Conservation (phyloP, 2,888 invertebrate species). For the Lepidochrysops patricia region DNA sequence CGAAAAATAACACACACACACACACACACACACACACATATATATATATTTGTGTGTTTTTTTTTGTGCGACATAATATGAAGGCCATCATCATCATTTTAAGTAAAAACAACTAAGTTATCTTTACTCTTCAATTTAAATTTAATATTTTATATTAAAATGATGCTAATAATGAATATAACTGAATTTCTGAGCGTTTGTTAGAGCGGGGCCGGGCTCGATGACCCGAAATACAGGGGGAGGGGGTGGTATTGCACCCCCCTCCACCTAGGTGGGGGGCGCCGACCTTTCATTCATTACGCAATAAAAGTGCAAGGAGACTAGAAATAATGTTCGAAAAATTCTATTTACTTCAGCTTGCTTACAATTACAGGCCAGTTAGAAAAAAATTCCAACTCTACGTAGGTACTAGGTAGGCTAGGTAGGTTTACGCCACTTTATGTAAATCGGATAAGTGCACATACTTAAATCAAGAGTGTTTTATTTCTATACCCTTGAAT, state of each 20-base stretch:
- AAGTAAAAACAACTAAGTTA: background rate
- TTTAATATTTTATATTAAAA: background rate
- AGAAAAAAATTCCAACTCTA: background rate
- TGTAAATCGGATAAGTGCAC: background rate
- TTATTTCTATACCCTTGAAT: conserved; percentile 1
- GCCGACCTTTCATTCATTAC: conserved; percentile 72
- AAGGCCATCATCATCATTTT: too few relatives aligned
- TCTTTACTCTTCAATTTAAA: background rate
- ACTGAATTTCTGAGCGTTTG: conserved; percentile 17
- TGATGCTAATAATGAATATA: conserved; percentile 3
- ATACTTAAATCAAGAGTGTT: background rate
- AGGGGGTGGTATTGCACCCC: conserved; percentile 47
- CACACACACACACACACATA: too few relatives aligned
- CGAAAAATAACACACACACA: too few relatives aligned
- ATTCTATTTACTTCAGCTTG: conserved; percentile 2
- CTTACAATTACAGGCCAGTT: too few relatives aligned
- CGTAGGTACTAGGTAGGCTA: background rate
- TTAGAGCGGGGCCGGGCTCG: conserved; percentile 59
- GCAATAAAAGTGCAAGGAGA: conserved; percentile 60
- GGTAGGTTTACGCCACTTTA: too few relatives aligned
- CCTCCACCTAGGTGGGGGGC: conserved; percentile 38
- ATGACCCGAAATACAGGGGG: conserved; percentile 71
- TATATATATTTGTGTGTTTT: too few relatives aligned
- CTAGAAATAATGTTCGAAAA: conserved; percentile 26
- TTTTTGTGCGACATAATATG: too few relatives aligned